Conservation (phyloP, 2,888 invertebrate species). For the Didymodactylos carnosus region DNA sequence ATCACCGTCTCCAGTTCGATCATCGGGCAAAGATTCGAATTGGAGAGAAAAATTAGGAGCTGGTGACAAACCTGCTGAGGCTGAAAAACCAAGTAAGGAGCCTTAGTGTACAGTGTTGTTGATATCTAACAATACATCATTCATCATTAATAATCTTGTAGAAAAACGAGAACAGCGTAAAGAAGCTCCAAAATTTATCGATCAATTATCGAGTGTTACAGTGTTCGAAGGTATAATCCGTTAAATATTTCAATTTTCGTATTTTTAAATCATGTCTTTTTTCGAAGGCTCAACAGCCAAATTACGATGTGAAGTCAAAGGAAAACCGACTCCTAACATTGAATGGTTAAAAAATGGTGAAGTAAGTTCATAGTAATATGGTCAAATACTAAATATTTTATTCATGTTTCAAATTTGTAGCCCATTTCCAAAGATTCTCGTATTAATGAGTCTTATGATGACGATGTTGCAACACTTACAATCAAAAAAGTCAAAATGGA, state of each 20-base stretch:
- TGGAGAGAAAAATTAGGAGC: not conserved
- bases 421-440: not conserved
- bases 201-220: not conserved
- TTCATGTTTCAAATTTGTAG: conserved; percentile 42
- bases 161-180: not conserved
- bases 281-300: not conserved
- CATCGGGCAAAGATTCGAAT: not conserved
- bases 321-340: conserved; percentile 38
- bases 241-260: not conserved
- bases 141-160: not conserved
- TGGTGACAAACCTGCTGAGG: not conserved
- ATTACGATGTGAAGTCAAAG: conserved; percentile 16
- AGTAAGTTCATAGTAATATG: conserved; percentile 34
- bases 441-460: not conserved
- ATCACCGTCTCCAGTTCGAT: not conserved
- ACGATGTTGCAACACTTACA: conserved; percentile 61
- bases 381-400: conserved; percentile 43
- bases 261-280: not conserved
- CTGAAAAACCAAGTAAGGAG: not conserved
- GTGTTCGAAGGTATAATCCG: not conserved
- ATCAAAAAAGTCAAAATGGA: conserved; percentile 68
- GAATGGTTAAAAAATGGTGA: conserved; percentile 92
- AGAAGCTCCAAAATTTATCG: not conserved
- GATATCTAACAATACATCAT: too few species aligned
- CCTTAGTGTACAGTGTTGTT: too few species aligned